Base-by-base conservation (phyloP, 2,888 invertebrate species). In the Cantharis rustica region DNA sequence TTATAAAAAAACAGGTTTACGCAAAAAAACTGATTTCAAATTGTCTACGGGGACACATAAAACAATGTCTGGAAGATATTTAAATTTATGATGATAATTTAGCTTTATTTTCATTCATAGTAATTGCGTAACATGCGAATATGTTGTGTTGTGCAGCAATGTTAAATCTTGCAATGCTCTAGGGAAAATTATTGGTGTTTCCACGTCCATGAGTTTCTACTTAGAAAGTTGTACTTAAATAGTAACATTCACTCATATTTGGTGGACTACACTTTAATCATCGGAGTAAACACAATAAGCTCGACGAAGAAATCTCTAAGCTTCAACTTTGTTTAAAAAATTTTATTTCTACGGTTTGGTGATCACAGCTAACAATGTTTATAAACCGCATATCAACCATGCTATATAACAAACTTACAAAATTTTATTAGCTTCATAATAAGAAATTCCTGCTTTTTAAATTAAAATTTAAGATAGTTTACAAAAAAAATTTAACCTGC, bases 161-260 rank as follows among this genome's bases (percentile, higher is more conserved):
- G 79, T 79, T 75, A 77, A 77, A 80, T 80, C 80, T 83, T 83
- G 81, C 82, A 80, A 80, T 81, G 83, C 79, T 79, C 80, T 75
- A 74, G 83, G 81, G 83, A 81, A 83, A 84, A 84, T 83, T 82
- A 83, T 84, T 84, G 82, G 80, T 79, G 82, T 82, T 84, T 84
- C 83, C 84, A 82, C 83, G 81, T 84, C 83, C 83, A 81, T 82
- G 82, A 82, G 79, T 84, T 84, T 84, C 84, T 83, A 83, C 82
- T 83, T 84, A 84, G 83, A 81, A 80, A 81, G 79, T 80, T 77
- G 76, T 78, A 77, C 75, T 79, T 79, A 76, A 74, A 78, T 73
- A 79, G 74, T 70, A 74, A 70, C 70, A 75, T 78, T 73, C 78
- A 77, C 79, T 66, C 64, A 79, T 82, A 80, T 81, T 79, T 79